Conservation (phyloP, 2,797 vertebrate genomes). For the Lutjanus campechanus region DNA sequence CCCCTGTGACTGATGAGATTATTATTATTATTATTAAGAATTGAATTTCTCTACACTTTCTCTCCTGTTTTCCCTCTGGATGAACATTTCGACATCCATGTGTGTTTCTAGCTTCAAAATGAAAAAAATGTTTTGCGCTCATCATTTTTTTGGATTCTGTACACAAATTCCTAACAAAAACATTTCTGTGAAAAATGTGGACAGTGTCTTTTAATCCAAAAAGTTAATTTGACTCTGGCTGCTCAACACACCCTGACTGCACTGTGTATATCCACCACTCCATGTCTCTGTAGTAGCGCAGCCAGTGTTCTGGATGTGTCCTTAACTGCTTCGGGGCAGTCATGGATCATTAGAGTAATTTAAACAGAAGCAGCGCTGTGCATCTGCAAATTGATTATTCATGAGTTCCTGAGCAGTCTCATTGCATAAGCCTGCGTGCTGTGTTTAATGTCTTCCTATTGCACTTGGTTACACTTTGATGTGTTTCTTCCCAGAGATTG, state of each 20-base stretch:
- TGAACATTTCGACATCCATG: not conserved
- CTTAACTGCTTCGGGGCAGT: slow-evolving; percentile 22
- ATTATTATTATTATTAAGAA: too few species aligned
- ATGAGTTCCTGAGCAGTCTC: slow-evolving; percentile 41
- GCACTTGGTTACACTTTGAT: slow-evolving; percentile 41
- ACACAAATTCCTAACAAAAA: not conserved
- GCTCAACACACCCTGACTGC: not conserved
- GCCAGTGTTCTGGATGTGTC: slow-evolving; percentile 35
- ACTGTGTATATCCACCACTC: slow-evolving; percentile 23
- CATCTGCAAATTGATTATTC: slow-evolving; percentile 60
- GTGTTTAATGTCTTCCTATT: slow-evolving; percentile 54
- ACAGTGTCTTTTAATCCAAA: not conserved
- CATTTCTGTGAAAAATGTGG: slow-evolving; percentile 5
- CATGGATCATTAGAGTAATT: slow-evolving; percentile 57
- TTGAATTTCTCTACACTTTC: not conserved
- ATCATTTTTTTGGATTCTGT: not conserved
- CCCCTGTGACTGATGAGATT: not conserved
- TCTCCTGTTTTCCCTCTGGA: not conserved
- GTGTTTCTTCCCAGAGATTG: slow-evolving; percentile 35
- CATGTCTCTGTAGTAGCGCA: slow-evolving; percentile 21
- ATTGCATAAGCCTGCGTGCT: slow-evolving; percentile 33
- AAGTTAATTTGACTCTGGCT: slow-evolving; percentile 15
- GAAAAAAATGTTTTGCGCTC: too few species aligned
- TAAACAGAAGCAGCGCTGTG: slow-evolving; percentile 35
- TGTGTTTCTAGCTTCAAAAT: not conserved